Base-by-base conservation (phyloP, 2,888 invertebrate genomes). In the Chelonus formosanus region DNA sequence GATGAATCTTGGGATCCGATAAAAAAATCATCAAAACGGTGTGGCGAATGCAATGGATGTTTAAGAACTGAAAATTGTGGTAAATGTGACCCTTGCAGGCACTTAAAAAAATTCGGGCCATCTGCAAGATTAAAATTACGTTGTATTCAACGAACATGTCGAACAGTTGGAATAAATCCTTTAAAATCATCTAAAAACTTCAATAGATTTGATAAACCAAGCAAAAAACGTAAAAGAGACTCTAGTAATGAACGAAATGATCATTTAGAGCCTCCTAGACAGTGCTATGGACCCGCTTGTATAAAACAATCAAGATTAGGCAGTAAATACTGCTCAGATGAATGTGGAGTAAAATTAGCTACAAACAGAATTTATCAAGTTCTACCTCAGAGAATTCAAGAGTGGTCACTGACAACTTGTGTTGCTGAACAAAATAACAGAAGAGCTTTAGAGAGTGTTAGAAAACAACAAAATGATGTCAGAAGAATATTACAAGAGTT, bases 241-340 rank as follows among this genome's bases (percentile, higher is more conserved):
- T 83, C 78, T 3, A 84, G 80, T 72, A 84, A 80, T 58, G 84
- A 84, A 67, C 78, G 82, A 63, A 76, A 77, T 40, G 84, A 84
- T 56, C 75, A 76, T 65, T 73, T 83, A 5, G 83, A 84, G 32
- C 75, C 80, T 7, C 87, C 92, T 0, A 85, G 92, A 1, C 98
- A 98, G 78, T 99, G 98, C 83, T 93, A 92, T 79, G 98, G 98
- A 0, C 97, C 97, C 0, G 90, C 90, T 62, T 99, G 99, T 83
- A 87, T 88, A 0, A 89, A 90, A 66, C 90, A 91, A 47, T 94
- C 97, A 0, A 87, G 92, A 8, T 86, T 89, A 0, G 90, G 90
- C 47, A 96, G 96, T 67, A 98, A 98, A 85, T 98, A 98, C 80
- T 98, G 98, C 80, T 93, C 94, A 5, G 91, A 96, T 71, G 91